These are phyloP conservation scores for Cacatua alba DNA, from an alignment of 2,113 vertebrate genomes.

Conservation along the genomic window DNA sequence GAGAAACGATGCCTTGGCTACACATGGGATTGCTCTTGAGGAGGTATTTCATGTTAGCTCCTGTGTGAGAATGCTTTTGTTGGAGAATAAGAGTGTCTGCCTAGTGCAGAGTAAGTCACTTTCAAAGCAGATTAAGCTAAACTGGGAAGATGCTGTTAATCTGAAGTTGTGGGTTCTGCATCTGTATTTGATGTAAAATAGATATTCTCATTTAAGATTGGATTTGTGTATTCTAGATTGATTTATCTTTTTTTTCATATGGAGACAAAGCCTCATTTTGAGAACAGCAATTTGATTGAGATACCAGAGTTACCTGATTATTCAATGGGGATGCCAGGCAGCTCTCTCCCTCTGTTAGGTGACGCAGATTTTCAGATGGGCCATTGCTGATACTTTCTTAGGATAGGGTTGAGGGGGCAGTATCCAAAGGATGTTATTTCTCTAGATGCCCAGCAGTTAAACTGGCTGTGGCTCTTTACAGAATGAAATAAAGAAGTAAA, in stretches of 20 bases:
- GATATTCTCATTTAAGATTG: conserved; percentile 7
- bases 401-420: not conserved
- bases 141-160: conserved; percentile 8
- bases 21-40: rapidly evolving
- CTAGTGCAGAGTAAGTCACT: not conserved
- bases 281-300: not conserved
- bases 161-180: conserved; percentile 7
- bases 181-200: conserved; percentile 39
- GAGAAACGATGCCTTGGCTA: not conserved
- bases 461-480: not conserved
- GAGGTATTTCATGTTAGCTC: not conserved
- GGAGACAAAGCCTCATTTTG: not conserved
- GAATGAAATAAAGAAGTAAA: not conserved
- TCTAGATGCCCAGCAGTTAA: not conserved
- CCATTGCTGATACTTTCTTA: not conserved
- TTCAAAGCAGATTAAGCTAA: conserved; percentile 25
- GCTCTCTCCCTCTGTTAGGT: not conserved
- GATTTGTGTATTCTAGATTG: conserved; percentile 14
- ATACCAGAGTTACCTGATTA: not conserved
- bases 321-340: not conserved
- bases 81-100: not conserved
- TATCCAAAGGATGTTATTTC: not conserved
- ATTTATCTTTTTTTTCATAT: conserved; percentile 29
- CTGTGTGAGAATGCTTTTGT: not conserved
- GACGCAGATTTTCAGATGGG: not conserved